Conservation (phyloP, 2,113 vertebrate species). For the Eclectus roratus region DNA sequence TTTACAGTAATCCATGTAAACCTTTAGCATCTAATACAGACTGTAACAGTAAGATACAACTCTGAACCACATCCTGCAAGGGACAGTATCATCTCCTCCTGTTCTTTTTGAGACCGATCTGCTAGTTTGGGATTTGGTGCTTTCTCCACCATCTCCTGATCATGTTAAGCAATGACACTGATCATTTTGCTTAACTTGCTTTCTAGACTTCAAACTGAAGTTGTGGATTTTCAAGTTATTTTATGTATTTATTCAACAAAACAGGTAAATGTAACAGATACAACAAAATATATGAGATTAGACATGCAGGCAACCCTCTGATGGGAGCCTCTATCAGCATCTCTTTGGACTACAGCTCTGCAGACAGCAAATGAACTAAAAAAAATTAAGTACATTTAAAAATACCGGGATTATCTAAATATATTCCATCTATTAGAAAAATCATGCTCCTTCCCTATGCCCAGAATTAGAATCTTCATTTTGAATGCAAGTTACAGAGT, state of each 20-base stretch:
- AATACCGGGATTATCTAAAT: neutral
- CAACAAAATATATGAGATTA: neutral
- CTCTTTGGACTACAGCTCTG: neutral
- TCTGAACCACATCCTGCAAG: neutral
- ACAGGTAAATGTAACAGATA: accelerated
- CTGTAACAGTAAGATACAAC: neutral
- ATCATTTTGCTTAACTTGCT: neutral
- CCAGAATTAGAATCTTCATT: neutral
- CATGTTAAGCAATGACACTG: neutral
- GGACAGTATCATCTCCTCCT: neutral
- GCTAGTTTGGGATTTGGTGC: neutral
- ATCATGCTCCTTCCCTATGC: neutral
- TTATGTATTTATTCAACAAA: neutral
- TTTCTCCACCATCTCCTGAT: neutral
- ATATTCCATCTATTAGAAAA: neutral
- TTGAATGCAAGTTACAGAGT: neutral
- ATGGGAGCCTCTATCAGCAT: neutral
- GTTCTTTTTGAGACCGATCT: neutral
- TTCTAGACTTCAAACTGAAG: neutral
- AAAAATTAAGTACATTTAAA: neutral
- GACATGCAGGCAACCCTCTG: neutral
- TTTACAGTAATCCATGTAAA: neutral
- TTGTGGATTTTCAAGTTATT: neutral
- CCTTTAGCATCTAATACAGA: neutral
- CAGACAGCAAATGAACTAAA: neutral